Base-by-base conservation (phyloP, 2,888 invertebrate species). In the Drosophila setosimentum region DNA sequence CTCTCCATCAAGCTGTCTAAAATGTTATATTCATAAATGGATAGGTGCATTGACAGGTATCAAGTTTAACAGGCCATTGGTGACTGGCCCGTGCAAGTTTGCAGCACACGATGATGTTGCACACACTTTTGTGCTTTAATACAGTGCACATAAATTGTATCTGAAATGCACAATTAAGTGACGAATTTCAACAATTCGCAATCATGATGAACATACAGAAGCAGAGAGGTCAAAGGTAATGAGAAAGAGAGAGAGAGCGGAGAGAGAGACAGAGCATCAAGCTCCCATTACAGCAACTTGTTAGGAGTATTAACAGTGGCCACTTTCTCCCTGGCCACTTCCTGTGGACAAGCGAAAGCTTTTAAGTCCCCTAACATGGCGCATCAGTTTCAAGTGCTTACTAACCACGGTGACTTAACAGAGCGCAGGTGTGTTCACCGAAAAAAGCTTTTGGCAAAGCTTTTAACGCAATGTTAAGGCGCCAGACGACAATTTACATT, bases 331-430 rank as follows among this genome's bases (percentile, higher is more conserved):
- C 29, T 33, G 67, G 58, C 77, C 85, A 84, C 87, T 80, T 85
- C 85, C 85, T 89, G 85, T 76, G 87, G 85, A 85, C 85, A 85
- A 57, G 72, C 68, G 60, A 85, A 85, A 85, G 85, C 85, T 85
- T 85, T 85, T 87, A 85, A 85, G 24, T 84, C 82, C 69, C 45
- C 64, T 68, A 70, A 69, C 61, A 60, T 70, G 61, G 13, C 70
- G 54, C 55, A 62, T 30, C 60, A 54, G 42, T 37, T 54, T 69
- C 50, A 74, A 79, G 78, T 68, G 68, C 62, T n/a, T 53, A 48
- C 61, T 45, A 37, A 60, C 35, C 50, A 29, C 55, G 37, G 48
- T 55, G 67, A 68, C 76, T 88, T 85, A 83, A 85, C 84, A 85
- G 87, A 49, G 62, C 55, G 70, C 75, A 68, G 78, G 37, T 53